Conservation (phyloP, 2,797 vertebrate genomes). For the Schizopygopsis malacanthus region DNA sequence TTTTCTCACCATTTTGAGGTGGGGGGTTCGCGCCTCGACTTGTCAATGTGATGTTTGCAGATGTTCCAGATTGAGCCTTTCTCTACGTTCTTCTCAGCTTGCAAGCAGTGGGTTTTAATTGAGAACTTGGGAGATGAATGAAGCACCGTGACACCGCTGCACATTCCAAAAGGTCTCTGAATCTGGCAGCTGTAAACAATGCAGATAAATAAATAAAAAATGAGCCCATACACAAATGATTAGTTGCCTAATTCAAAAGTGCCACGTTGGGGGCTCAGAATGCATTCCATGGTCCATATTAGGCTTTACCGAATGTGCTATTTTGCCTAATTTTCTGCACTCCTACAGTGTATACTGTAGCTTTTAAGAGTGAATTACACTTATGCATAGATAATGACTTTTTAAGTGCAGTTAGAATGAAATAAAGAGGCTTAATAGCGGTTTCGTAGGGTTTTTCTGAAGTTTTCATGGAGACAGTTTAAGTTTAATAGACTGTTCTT, state of each 20-base stretch:
- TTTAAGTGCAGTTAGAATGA: slow-evolving; percentile 46
- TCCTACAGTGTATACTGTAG: slow-evolving; percentile 39
- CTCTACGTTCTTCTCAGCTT: slow-evolving; percentile 50
- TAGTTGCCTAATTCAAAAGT: slow-evolving; percentile 64
- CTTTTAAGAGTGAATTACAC: slow-evolving; percentile 12
- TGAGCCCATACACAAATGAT: slow-evolving; percentile 60
- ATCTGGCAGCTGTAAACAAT: slow-evolving; percentile 70
- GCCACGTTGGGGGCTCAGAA: slow-evolving; percentile 39
- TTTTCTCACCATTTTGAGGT: slow-evolving; percentile 8
- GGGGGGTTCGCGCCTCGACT: neutral
- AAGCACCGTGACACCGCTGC: slow-evolving; percentile 57
- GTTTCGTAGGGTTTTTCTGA: slow-evolving; percentile 12
- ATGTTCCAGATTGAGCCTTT: slow-evolving; percentile 68
- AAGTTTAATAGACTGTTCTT: slow-evolving; percentile 30
- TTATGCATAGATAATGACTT: slow-evolving; percentile 41
- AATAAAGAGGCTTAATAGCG: slow-evolving; percentile 12
- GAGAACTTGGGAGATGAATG: slow-evolving; percentile 70
- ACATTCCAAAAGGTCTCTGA: slow-evolving; percentile 68
- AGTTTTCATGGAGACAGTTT: slow-evolving; percentile 45
- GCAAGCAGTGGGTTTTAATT: slow-evolving; percentile 69
- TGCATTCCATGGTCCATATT: slow-evolving; percentile 32
- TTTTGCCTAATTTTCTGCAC: slow-evolving; percentile 28
- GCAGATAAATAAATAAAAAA: slow-evolving; percentile 72
- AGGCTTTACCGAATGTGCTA: slow-evolving; percentile 46
- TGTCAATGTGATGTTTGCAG: slow-evolving; percentile 67